These are phyloP conservation scores for Trachops cirrhosus DNA, from an alignment of 2,797 vertebrate genomes.

Conservation along the genomic window DNA sequence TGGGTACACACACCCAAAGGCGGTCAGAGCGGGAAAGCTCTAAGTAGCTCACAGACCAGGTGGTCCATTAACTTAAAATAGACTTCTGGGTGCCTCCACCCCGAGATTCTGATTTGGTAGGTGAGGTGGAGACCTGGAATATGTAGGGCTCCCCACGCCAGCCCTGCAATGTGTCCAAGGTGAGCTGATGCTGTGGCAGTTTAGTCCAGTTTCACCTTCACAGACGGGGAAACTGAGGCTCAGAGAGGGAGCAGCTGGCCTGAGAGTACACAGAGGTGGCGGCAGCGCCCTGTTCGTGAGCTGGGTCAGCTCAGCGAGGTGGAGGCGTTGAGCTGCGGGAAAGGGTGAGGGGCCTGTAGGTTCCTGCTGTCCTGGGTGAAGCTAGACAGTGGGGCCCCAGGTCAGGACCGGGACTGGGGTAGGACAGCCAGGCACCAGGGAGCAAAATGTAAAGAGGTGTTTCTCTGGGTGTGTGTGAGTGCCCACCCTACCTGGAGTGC, in stretches of 20 bases:
- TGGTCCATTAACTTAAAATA: neutral
- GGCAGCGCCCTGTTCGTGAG: neutral
- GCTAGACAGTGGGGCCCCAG: neutral
- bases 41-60: neutral
- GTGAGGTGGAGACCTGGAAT: neutral
- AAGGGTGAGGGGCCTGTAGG: no score
- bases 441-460: neutral
- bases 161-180: neutral
- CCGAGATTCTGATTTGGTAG: neutral
- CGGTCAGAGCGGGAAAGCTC: neutral
- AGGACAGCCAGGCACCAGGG: neutral
- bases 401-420: neutral
- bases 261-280: neutral
- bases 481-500: neutral
- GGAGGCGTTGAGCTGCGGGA: accelerated
- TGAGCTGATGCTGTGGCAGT: neutral
- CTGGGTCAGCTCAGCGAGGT: neutral
- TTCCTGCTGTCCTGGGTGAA: no score
- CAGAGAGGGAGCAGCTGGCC: neutral
- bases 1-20: neutral
- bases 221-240: neutral
- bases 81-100: neutral
- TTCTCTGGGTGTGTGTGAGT: neutral
- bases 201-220: neutral
- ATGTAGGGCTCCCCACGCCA: no score